Conservation (phyloP, 2,113 vertebrate genomes). For the Saguinus midas region DNA sequence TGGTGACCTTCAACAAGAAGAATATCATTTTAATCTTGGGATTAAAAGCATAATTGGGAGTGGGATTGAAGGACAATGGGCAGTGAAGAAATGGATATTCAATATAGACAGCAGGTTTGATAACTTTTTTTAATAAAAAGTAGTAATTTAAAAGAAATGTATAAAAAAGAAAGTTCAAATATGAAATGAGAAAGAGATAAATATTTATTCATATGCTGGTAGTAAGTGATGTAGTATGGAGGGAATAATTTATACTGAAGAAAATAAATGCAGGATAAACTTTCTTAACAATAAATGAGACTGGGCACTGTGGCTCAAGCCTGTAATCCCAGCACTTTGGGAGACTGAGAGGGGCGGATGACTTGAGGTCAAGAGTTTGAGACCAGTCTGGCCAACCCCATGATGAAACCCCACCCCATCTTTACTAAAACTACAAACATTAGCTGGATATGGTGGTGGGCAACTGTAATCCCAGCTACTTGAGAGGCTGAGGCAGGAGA, state of each 20-base stretch:
- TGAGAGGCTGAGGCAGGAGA: no score
- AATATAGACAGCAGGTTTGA: background rate
- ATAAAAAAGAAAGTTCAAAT: background rate
- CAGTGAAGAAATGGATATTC: background rate
- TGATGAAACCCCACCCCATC: no score
- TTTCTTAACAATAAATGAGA: background rate
- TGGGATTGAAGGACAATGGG: background rate
- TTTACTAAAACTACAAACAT: no score
- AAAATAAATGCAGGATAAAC: background rate
- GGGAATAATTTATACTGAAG: background rate
- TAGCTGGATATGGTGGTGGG: no score
- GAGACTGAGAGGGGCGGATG: fast-evolving
- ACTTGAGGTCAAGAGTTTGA: no score
- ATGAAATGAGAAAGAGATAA: background rate
- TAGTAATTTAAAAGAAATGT: background rate
- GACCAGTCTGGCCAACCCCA: no score
- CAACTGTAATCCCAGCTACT: no score
- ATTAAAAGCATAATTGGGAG: background rate
- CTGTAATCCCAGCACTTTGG: no score
- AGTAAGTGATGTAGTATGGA: background rate
- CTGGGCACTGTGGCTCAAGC: no score
- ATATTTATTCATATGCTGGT: background rate
- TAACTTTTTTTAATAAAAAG: background rate
- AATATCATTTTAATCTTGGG: background rate
- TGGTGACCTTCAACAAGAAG: background rate